phyloP scores from a whole-genome alignment of 2,113 vertebrate genomes.

The Mustela nigripes region DNA sequence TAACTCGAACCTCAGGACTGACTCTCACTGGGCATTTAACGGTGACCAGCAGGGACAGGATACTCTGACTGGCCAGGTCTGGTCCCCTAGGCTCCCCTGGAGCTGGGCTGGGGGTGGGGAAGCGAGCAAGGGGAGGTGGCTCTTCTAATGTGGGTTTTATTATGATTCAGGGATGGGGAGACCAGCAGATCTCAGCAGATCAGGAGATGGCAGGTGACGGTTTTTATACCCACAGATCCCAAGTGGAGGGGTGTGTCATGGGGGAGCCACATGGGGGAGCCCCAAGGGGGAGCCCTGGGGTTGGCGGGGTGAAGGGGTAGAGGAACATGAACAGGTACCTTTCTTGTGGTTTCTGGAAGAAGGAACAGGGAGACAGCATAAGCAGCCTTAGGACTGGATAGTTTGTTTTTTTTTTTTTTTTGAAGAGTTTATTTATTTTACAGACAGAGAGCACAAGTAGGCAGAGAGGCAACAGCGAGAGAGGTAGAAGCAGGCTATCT shows the following conservation, averaged over 20 bases:
- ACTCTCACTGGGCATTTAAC: not conserved
- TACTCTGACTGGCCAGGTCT: not conserved
- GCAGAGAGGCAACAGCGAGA: no score
- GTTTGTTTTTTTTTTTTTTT: not conserved
- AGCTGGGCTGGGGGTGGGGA: not conserved
- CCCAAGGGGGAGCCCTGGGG: not conserved
- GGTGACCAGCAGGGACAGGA: not conserved
- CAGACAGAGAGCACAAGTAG: no score
- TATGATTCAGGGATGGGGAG: not conserved
- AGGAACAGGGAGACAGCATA: not conserved
- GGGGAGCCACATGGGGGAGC: not conserved
- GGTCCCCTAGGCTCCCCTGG: not conserved
- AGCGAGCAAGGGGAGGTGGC: fast-evolving
- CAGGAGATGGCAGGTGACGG: not conserved
- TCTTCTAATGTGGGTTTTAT: not conserved
- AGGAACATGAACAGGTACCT: not conserved
- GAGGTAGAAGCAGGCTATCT: no score
- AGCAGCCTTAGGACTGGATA: not conserved
- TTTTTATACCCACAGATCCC: not conserved
- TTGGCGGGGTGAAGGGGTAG: no score
- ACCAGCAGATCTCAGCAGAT: not conserved
- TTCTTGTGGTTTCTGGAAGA: not conserved
- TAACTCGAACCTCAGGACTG: not conserved
- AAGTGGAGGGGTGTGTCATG: fast-evolving
- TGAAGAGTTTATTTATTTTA: no score